phyloP scores from a whole-genome alignment of 2,797 vertebrate genomes.

The Poeciliopsis gracilis region DNA sequence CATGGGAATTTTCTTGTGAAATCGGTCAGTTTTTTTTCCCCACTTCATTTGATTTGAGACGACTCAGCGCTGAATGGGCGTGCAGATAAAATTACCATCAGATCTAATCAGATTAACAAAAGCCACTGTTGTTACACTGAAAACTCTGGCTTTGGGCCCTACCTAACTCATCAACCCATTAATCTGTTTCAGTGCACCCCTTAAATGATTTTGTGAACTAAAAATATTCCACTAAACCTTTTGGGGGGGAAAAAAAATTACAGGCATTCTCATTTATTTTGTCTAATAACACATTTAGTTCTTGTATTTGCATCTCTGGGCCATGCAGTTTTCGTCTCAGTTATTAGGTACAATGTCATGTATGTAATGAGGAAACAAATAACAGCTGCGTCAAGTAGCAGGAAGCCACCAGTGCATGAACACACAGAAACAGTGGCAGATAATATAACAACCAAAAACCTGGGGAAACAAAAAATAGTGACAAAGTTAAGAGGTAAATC shows the following conservation, averaged over 20 bases:
- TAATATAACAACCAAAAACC: background rate
- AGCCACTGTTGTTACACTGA: background rate
- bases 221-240: background rate
- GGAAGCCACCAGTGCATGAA: background rate
- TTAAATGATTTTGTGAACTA: background rate
- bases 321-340: background rate
- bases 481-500: background rate
- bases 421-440: background rate
- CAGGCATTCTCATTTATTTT: background rate
- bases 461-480: background rate
- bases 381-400: conserved; percentile 11
- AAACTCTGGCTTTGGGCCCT: background rate
- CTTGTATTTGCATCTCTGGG: background rate
- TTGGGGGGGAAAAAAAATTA: background rate
- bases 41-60: background rate
- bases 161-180: background rate
- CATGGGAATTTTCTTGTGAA: background rate
- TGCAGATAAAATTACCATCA: background rate
- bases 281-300: background rate
- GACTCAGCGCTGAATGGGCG: background rate
- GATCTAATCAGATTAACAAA: background rate
- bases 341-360: background rate
- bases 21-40: background rate
- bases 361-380: background rate
- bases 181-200: background rate